phyloP scores from a whole-genome alignment of 2,888 invertebrate species.

The Heliconius hortense region DNA sequence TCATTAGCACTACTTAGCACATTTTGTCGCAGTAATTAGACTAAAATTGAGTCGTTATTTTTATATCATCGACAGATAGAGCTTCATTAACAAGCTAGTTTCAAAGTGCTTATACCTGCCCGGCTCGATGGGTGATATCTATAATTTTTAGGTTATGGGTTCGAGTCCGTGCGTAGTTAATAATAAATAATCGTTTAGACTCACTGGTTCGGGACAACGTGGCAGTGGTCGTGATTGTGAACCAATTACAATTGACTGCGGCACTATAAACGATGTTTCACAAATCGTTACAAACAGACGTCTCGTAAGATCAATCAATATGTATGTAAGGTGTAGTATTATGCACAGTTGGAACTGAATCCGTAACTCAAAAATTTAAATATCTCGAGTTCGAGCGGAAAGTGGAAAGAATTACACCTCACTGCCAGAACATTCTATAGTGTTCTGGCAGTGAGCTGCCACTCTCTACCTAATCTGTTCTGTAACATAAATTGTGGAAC shows the following conservation, averaged over 20 bases:
- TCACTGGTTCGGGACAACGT: background rate
- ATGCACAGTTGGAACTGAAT: no score
- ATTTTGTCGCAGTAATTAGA: constrained; percentile 13
- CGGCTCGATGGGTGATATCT: background rate
- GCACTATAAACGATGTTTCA: background rate
- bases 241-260: background rate
- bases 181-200: background rate
- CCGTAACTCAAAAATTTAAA: no score
- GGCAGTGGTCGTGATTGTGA: background rate
- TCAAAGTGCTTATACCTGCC: background rate
- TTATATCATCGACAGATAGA: background rate
- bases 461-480: no score
- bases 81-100: background rate
- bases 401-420: no score
- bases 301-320: background rate
- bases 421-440: no score
- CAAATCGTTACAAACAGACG: background rate
- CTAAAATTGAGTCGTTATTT: constrained; percentile 3
- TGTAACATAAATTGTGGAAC: no score
- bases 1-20: constrained; percentile 19
- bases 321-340: no score
- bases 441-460: no score
- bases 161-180: background rate
- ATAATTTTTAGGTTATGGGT: background rate
- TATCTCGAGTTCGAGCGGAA: no score